Evolutionary conservation across 2,888 invertebrate species (phyloP), one percentile per base, ranked within the genome.

Genomic region (Cephus nigrinus): DNA sequence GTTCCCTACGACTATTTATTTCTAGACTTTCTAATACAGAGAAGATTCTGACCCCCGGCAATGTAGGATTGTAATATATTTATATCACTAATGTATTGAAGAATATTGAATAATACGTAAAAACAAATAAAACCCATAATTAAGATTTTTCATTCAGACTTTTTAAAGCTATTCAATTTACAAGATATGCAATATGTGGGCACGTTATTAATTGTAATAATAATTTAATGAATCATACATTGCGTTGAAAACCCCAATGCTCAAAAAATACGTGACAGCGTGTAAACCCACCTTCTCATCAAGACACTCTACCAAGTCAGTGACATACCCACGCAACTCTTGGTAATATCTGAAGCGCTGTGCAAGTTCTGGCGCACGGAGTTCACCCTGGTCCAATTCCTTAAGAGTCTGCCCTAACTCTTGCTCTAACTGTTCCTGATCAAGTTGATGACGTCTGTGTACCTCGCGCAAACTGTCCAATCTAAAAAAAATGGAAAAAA

Each of bases 251-350:
- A 82, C 81, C 88, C 87, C 85, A 83, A 87, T 85, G 86, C 84
- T 85, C 86, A 81, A 88, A 87, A 83, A 86, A 88, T 87, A 87
- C 89, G 90, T 88, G 88, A 88, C 84, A 90, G 88, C 89, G 88
- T 90, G 88, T 91, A 86, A 91, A 91, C 92, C 91, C 91, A 98
- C 97, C 96, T 99, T 99, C 93, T 98, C 98, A 92, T 98, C 97
- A 88, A 99, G 94, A 93, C 99, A 99, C 93, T 99, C 99, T 91
- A 99, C 95, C 92, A 99, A 95, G 94, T 99, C 98, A 86, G 96
- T 96, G 90, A 98, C 95, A 94, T 98, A 99, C 89, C 98, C 97
- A 91, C 97, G 95, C 89, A 97, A 95, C 93, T 98, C 97, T 94
- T 99, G 99, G 93, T 98, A 99, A 93, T 98, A 97, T 88, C 95